Base-by-base conservation (phyloP, 1,140 invertebrate species). In the Patella vulgata region DNA sequence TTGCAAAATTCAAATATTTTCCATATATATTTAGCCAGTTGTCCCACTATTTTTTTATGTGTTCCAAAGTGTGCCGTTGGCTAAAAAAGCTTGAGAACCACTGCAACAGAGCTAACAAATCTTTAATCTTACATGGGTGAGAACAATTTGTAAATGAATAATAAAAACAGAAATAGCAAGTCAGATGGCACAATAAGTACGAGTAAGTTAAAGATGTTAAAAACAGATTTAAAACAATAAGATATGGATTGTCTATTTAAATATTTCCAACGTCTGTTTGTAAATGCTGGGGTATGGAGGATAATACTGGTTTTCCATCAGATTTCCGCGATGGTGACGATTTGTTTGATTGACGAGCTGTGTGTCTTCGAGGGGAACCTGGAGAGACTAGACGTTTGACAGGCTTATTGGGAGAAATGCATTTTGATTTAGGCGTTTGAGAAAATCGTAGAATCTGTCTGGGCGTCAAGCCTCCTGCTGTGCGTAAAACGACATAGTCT, bases 331-430 rank as follows among this genome's bases (percentile, higher is more conserved):
- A 50, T 17, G 6, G 43, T 50, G 47, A 50, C 25, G 21, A 14
- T 50, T 28, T 21, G 12, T 19, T 19, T 6, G 23, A 46, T 25
- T 5, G 3, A 8, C 14, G 33, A 36, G 6, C 14, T 8, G 5
- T 36, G 33, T 36, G 33, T 46, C 23, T 14, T 19, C 11, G 31
- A 2, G 58, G 47, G 19, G 74, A 76, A 2, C 63, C 53, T 23
- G 75, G 73, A 19, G 75, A 76, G 19, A 61, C 59, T 1, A 79
- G 67, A 54, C 77, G 58, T 58, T 79, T 81, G 17, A 78, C 65
- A 17, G 73, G 71, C 48, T 81, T 79, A 5, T 70, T 63, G 12
- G 78, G 77, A 3, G 74, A 78, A 2, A 53, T 31, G 19, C 43
- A 55, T 46, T 27, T 33, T 52, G 36, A 19, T n/a, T 60, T 46